Base-by-base conservation (phyloP, 2,888 invertebrate species). In the Arctia plantaginis region DNA sequence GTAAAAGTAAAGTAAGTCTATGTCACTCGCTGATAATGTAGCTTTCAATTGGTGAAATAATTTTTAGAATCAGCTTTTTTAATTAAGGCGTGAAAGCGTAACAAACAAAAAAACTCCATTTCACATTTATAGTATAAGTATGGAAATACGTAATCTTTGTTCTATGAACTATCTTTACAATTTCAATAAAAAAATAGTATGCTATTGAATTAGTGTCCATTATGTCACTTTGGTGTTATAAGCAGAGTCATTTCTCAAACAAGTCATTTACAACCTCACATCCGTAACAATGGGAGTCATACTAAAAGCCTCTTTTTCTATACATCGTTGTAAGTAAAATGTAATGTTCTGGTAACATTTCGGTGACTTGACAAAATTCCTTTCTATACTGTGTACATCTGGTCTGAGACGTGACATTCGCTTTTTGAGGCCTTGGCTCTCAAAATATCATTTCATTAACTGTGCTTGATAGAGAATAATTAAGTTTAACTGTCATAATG, bases 331-430 rank as follows among this genome's bases (percentile, higher is more conserved):
- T 87, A 80, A 83, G 86, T 86, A 85, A 84, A 84, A 86, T 88
- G 82, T 88, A 87, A 88, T 86, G 85, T 84, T 85, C 77, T 82
- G 81, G 80, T 85, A 88, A 87, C 86, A 87, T 83, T 82, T 83
- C 76, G 55, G 73, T 88, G 88, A 88, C 86, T 86, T 72, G 82
- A 77, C 76, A 51, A 81, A 86, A 82, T 79, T 82, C 77, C 62
- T 66, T 75, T 77, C 71, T 77, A 78, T 78, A 62, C 27, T 78
- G 77, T 79, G 71, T 81, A 81, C 76, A 79, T 82, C 84, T 80
- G 78, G 75, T 80, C 80, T 77, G 79, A 77, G 79, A 76, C 81
- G 76, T 86, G 84, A 85, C 82, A 81, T 74, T 68, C 69, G 72
- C 80, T 80, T 82, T 84, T 87, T 82, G 84, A 41, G 35, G 70